Conservation (phyloP, 2,888 invertebrate species). For the Drosophila neotestacea region DNA sequence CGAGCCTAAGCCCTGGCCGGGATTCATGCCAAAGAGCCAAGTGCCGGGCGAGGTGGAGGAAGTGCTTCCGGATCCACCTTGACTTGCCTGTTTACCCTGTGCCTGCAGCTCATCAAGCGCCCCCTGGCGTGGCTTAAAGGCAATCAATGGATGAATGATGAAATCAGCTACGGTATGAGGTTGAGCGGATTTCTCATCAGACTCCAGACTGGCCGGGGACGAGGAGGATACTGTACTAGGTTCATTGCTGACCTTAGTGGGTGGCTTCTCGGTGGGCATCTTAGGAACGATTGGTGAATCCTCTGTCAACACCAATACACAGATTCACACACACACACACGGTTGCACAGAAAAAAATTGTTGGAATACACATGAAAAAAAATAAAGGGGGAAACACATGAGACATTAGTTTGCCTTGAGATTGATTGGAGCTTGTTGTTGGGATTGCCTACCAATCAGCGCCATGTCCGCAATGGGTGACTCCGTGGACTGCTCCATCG, state of each 20-base stretch:
- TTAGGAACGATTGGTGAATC: slow-evolving; percentile 52
- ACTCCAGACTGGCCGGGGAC: not conserved
- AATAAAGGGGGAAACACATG: slow-evolving; percentile 35
- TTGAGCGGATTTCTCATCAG: slow-evolving; percentile 36
- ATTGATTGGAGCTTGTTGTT: slow-evolving; percentile 7
- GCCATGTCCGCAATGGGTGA: slow-evolving; percentile 80
- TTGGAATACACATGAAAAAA: slow-evolving; percentile 44
- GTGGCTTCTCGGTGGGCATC: slow-evolving; percentile 64
- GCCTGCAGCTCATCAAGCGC: slow-evolving; percentile 55
- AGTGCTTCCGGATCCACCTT: not conserved
- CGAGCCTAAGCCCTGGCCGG: slow-evolving; percentile 78
- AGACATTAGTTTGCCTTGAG: slow-evolving; percentile 33
- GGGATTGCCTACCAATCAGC: slow-evolving; percentile 73
- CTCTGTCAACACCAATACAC: slow-evolving; percentile 38
- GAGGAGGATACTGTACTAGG: not conserved
- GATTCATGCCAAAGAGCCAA: slow-evolving; percentile 77
- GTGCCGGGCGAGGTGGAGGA: slow-evolving; percentile 47
- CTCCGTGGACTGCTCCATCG: slow-evolving; percentile 72
- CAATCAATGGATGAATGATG: slow-evolving; percentile 81
- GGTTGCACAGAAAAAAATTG: slow-evolving; percentile 66
- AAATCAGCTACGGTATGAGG: slow-evolving; percentile 82
- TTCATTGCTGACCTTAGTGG: slow-evolving; percentile 32
- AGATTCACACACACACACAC: slow-evolving; percentile 15
- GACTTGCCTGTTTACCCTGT: slow-evolving; percentile 64
- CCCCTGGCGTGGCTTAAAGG: slow-evolving; percentile 75